A percentile compares a stretch with the other conserved stretches of the same genome.
Evolutionary conservation across 2,113 vertebrate species (phyloP).

Genomic region (Halcyon malimbica): DNA sequence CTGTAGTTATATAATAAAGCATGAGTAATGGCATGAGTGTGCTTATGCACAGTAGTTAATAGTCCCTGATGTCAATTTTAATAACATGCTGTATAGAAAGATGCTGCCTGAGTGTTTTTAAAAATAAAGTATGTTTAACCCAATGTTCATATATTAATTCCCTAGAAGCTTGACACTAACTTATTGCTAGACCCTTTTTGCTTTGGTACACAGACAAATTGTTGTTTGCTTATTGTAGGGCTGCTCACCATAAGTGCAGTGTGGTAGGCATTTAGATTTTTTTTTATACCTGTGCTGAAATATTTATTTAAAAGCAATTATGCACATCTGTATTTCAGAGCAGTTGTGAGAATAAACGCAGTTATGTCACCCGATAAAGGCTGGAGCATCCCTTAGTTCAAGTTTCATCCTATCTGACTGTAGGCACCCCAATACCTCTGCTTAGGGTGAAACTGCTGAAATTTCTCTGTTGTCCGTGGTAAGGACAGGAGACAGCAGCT

Average conservation of each 20-base stretch:
- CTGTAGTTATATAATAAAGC: constrained; percentile 45
- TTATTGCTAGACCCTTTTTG: constrained; percentile 11
- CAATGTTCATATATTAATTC: constrained; percentile 13
- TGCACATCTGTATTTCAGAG: not conserved
- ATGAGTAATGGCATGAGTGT: constrained; percentile 1
- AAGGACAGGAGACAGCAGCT: not conserved
- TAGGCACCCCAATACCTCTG: not conserved
- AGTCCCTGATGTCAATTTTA: constrained; percentile 50
- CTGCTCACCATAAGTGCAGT: not conserved
- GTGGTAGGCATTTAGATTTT: not conserved
- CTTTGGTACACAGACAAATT: constrained; percentile 1
- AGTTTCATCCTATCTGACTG: not conserved
- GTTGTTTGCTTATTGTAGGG: not conserved
- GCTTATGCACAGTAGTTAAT: constrained; percentile 20
- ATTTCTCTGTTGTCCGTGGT: not conserved
- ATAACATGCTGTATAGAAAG: not conserved
- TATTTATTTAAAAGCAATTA: not conserved
- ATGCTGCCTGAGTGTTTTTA: not conserved
- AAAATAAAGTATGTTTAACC: constrained; percentile 34
- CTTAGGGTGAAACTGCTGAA: not conserved
- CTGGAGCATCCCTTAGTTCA: not conserved
- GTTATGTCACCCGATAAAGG: not conserved
- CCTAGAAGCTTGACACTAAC: not conserved
- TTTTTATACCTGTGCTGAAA: not conserved
- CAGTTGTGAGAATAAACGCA: not conserved